Percentiles rank a stretch among this genome's conserved stretches.
These are phyloP conservation scores for Drosophila funebris DNA, from an alignment of 1,140 invertebrate species.

Conservation along the genomic window DNA sequence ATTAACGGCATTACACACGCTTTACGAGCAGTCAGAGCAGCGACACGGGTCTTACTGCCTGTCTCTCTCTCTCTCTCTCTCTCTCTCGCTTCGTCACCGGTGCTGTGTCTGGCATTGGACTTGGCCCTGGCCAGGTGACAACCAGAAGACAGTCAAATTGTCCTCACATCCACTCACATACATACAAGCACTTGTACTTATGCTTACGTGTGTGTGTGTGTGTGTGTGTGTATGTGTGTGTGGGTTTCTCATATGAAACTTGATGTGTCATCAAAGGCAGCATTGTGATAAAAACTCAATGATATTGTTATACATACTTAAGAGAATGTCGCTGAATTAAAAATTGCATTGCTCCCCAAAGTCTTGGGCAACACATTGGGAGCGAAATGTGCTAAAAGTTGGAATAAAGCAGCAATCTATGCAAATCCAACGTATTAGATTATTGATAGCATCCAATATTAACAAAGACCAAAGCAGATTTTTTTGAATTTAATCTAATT, in stretches of 20 bases:
- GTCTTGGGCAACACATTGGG: not conserved
- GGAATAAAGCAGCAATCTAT: too few species aligned
- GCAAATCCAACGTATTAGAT: too few species aligned
- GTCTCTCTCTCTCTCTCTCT: not conserved
- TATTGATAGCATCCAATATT: too few species aligned
- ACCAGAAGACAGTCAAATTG: slow-evolving; percentile 32
- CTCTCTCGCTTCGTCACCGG: too few species aligned
- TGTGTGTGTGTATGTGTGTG: not conserved
- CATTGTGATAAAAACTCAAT: slow-evolving; percentile 34
- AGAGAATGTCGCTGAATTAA: slow-evolving; percentile 12
- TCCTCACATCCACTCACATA: not conserved
- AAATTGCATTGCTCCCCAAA: slow-evolving; percentile 15
- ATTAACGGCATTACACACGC: slow-evolving; percentile 76
- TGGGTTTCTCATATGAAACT: slow-evolving; percentile 21
- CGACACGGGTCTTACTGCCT: slow-evolving; percentile 1
- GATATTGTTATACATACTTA: slow-evolving; percentile 17
- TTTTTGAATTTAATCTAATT: too few species aligned
- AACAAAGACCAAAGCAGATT: too few species aligned
- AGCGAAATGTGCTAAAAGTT: not conserved
- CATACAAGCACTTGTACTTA: not conserved
- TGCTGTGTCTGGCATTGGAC: not conserved
- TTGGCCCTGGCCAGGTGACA: slow-evolving; percentile 39
- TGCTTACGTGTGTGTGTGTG: not conserved
- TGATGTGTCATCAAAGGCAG: slow-evolving; percentile 29
- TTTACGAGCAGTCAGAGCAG: slow-evolving; percentile 64